These are phyloP conservation scores for Saguinus midas DNA, from an alignment of 2,113 vertebrate species.

Conservation along the genomic window DNA sequence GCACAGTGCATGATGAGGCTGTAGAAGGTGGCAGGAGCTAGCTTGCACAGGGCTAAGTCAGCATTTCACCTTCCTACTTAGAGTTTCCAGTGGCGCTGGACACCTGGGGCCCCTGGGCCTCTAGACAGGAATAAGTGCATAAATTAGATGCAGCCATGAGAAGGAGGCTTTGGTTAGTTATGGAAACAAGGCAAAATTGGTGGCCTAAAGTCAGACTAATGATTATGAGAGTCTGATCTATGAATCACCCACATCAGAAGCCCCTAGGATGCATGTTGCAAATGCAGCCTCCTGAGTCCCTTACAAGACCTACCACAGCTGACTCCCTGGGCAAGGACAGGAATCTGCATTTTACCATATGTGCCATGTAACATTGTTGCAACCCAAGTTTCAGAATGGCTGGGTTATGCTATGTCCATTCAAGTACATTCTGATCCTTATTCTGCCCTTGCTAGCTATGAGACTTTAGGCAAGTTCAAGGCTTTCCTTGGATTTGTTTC, in stretches of 20 bases:
- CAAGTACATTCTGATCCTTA: too few relatives aligned
- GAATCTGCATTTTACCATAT: background rate
- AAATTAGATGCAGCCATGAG: background rate
- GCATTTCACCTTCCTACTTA: too few relatives aligned
- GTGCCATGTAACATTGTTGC: background rate
- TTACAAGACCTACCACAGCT: background rate
- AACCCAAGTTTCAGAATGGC: background rate
- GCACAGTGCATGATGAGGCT: fast-evolving
- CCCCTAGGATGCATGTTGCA: background rate
- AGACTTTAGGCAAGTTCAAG: background rate
- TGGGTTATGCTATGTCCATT: background rate
- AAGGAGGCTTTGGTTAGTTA: background rate
- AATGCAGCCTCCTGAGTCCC: background rate
- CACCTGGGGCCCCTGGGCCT: too few relatives aligned
- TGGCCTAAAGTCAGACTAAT: background rate
- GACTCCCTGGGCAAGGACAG: background rate
- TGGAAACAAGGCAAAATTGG: background rate
- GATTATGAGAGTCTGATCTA: background rate
- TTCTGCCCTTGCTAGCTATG: background rate
- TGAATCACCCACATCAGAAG: background rate
- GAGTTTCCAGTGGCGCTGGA: background rate
- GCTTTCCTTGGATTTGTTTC: background rate
- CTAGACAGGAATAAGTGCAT: background rate
- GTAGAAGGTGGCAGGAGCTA: background rate
- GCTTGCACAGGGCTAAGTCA: fast-evolving